Base-by-base conservation (phyloP, 2,888 invertebrate genomes). In the Orthosia gracilis region DNA sequence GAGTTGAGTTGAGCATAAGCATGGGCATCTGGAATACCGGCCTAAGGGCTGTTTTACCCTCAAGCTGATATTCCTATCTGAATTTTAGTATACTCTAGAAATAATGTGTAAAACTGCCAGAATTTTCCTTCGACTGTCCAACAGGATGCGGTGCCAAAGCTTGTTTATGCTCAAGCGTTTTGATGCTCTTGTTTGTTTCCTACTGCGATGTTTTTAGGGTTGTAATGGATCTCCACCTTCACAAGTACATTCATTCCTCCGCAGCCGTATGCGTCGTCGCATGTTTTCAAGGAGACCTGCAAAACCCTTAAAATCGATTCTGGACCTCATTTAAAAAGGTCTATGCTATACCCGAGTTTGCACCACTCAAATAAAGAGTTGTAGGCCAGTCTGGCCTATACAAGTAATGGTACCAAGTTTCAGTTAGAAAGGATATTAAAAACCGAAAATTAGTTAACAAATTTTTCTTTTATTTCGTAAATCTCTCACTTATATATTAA, bases 381-480 rank as follows among this genome's bases (percentile, higher is more conserved):
- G 40, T 40, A 31, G 40, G 40, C 40, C 40, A 40, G 40, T 40
- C 40, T 40, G 40, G 40, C 40, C 31, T 7, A 31, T 31, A 31
- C 5, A 40, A 40, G 40, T 40, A 40, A 40, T 9, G 40, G 9
- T 40, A 31, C 7, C 0, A 40, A 40, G 9, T 40, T 40, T 40
- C 9, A 40, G 40, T 40, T 40, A 71, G 61, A 82, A 70, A 73
- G 18, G 21, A 82, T 80, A 61, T 9, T 9, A 57, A 78, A 79
- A 63, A 5, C 17, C 3, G 23, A n/a, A 17, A 15, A 58, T 21
- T 23, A 62, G 63, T 52, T 23, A 21, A 66, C 67, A 31, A 40
- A 47, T 55, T 63, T 17, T 13, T 66, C 11, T 5, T 84, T 74
- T 80, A 80, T 72, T 83, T 83, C 70, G 12, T 54, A 68, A 40